phyloP scores from a whole-genome alignment of 2,797 vertebrate species.

The Peromyscus melanophrys region DNA sequence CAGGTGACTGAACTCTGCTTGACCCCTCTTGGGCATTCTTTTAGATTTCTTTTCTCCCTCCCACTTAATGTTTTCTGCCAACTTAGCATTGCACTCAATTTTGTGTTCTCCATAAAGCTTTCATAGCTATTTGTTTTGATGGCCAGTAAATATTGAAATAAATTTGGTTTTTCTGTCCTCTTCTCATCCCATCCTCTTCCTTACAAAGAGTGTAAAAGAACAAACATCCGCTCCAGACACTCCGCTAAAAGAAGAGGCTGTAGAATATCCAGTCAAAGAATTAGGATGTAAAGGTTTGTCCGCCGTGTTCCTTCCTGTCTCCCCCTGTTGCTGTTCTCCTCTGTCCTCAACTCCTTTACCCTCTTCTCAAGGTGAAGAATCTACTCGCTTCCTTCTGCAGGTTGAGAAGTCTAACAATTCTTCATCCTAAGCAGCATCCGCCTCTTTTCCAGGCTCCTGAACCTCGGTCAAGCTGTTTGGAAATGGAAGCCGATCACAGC shows the following conservation, averaged over 20 bases:
- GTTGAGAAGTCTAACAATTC: background rate
- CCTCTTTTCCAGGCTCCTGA: background rate
- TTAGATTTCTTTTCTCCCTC: background rate
- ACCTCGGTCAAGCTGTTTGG: background rate
- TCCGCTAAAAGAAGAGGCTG: background rate
- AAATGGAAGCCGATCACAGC: background rate
- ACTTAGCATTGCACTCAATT: background rate
- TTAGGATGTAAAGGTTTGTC: background rate
- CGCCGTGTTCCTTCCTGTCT: background rate
- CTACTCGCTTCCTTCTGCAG: background rate
- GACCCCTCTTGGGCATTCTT: accelerated
- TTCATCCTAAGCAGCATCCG: background rate
- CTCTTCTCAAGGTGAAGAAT: background rate
- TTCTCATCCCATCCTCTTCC: background rate
- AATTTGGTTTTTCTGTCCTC: background rate
- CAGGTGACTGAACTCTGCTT: background rate
- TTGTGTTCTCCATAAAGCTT: background rate
- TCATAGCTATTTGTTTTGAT: background rate
- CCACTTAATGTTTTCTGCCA: background rate
- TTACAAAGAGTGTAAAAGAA: background rate
- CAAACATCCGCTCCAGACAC: background rate
- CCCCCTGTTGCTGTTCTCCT: background rate
- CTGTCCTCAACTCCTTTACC: background rate
- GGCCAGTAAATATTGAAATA: background rate
- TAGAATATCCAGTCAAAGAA: background rate